Base-by-base conservation (phyloP, 2,113 vertebrate genomes). In the Centropus bengalensis region DNA sequence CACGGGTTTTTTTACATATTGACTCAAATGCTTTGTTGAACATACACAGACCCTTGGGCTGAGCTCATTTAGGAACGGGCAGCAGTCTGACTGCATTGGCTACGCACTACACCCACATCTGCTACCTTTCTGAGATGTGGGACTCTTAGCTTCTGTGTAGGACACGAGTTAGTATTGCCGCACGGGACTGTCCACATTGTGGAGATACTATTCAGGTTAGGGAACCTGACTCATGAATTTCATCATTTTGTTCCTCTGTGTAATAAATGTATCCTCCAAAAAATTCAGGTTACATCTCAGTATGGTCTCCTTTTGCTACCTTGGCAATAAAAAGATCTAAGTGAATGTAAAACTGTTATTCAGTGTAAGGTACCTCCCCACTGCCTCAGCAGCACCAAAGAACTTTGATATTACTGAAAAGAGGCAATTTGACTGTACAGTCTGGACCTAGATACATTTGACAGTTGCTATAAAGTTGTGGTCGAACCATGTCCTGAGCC, bases 31-130 rank as follows among this genome's bases (percentile, higher is more conserved):
- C 6, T 63, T 60, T 55, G 17, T 21, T 54, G 78, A 74, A n/a
- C 33, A 14, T 28, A 4, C 5, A 20, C 4, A 71, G 76, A 49
- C 18, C 22, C 12, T 18, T n/a, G 9, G 28, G n/a, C 45, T 10
- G 33, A 42, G 59, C 8, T 8, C 0, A 0, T 38, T 76, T 0
- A 0, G 23, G 42, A 90, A 5, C 15, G 3, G 7, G 28, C 36
- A 83, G 38, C 51, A 45, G 40, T 18, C 44, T 38, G 14, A 45
- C 78, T 64, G 36, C 8, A 20, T 36, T 3, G 1, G 22, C 68
- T 30, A 22, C 1, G 1, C 18, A 4, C n/a, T 23, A 5, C 8
- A 27, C 4, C 14, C 44, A 28, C 2, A 2, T 47, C 38, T 64
- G 30, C 52, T 8, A 1, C 30, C 58, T 32, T 32, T 24, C 22